Evolutionary conservation across 2,888 invertebrate genomes (phyloP).

Genomic region (Rhaphigaster nebulosa): DNA sequence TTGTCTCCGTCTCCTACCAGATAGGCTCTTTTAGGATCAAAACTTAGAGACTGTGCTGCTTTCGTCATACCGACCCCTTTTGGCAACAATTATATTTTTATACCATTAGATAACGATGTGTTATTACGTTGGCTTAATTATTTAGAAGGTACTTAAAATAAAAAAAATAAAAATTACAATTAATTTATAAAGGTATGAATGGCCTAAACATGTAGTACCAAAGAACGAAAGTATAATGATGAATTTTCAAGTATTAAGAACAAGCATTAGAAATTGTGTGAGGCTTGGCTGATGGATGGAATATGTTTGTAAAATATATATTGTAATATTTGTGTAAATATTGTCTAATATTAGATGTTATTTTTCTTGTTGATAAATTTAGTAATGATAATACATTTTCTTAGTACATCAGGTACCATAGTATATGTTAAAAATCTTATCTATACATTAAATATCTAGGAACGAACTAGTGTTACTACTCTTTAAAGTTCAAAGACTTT

Average conservation of each 20-base stretch:
- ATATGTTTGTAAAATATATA: background rate
- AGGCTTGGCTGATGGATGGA: background rate
- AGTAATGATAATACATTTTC: background rate
- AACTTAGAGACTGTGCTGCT: constrained; percentile 26
- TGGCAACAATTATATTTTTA: constrained; percentile 26
- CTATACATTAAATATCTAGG: background rate
- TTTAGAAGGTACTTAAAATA: background rate
- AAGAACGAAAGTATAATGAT: background rate
- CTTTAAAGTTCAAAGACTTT: background rate
- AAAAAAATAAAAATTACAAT: background rate
- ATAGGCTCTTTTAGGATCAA: background rate
- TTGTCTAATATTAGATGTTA: background rate
- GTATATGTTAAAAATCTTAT: too few species aligned
- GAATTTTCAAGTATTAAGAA: background rate
- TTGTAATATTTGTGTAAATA: constrained; percentile 7
- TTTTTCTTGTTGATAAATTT: background rate
- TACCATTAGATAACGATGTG: background rate
- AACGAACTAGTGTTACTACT: background rate
- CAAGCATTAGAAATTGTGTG: background rate
- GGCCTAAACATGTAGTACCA: background rate
- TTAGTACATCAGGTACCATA: background rate
- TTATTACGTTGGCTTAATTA: background rate
- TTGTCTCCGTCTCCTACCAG: constrained; percentile 39
- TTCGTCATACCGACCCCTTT: background rate
- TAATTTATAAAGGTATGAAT: background rate